Evolutionary conservation across 2,888 invertebrate species (phyloP).

Genomic region (Epicampocera succincta): DNA sequence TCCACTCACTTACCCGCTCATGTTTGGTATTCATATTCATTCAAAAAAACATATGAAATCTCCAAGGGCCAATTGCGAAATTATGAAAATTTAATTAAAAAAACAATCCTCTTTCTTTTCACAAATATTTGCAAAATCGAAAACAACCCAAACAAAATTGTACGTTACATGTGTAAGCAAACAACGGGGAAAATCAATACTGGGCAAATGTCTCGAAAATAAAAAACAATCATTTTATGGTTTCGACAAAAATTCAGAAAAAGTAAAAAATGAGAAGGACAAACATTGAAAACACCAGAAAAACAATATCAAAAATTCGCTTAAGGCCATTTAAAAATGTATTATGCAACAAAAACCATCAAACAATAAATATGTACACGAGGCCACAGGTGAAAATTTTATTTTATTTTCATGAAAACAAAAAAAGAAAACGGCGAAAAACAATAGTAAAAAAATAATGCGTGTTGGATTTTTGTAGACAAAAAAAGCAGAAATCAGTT

Average conservation of each 20-base stretch:
- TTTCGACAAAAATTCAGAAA: conserved; percentile 29
- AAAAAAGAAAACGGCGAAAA: conserved; percentile 2
- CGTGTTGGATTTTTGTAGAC: not conserved
- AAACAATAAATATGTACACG: conserved; percentile 41
- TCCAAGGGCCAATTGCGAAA: conserved; percentile 29
- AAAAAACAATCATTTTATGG: conserved; percentile 42
- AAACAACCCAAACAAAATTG: conserved; percentile 4
- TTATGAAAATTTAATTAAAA: conserved; percentile 44
- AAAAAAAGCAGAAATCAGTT: no score
- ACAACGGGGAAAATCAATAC: conserved; percentile 5
- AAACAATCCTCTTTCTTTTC: conserved; percentile 27
- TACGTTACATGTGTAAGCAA: conserved; percentile 45
- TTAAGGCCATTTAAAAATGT: conserved; percentile 55
- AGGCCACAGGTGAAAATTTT: conserved; percentile 63
- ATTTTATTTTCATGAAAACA: conserved; percentile 3
- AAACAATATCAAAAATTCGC: conserved; percentile 42
- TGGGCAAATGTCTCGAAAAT: conserved; percentile 24
- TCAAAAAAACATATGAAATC: conserved; percentile 5
- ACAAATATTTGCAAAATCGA: conserved; percentile 39
- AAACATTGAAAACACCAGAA: conserved; percentile 2
- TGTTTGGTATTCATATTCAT: not conserved
- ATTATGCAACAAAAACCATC: conserved; percentile 24
- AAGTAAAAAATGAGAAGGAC: conserved; percentile 4
- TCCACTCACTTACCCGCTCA: conserved; percentile 8
- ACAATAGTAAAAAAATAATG: not conserved